These are phyloP conservation scores for Pecten maximus DNA, from an alignment of 2,888 invertebrate species.

Conservation along the genomic window DNA sequence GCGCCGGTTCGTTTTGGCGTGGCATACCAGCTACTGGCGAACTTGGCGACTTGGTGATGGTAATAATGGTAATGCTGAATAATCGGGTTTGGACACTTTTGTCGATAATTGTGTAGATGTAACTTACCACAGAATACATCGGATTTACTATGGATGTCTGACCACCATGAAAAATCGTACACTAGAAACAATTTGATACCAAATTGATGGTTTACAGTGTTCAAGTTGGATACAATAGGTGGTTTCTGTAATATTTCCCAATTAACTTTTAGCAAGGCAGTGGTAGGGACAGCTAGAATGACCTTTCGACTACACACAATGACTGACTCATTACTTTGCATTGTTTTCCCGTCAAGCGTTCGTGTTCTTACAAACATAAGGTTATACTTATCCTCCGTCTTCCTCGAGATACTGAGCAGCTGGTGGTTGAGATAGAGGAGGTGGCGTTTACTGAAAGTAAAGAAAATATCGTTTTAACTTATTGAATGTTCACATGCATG, in stretches of 20 bases:
- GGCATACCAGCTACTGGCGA: too few species aligned
- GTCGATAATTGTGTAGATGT: neutral
- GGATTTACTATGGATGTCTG: neutral
- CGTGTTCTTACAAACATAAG: constrained; percentile 35
- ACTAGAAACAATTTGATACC: constrained; percentile 51
- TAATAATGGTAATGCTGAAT: too few species aligned
- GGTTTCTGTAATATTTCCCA: constrained; percentile 42
- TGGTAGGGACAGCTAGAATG: constrained; percentile 50
- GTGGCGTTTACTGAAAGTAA: neutral
- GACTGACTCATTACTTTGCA: neutral
- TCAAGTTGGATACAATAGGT: neutral
- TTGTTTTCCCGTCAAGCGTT: constrained; percentile 22
- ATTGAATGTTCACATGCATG: too few species aligned
- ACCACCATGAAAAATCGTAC: constrained; percentile 56
- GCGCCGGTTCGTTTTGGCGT: neutral
- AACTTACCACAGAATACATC: neutral
- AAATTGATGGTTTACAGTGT: constrained; percentile 33
- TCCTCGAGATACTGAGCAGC: constrained; percentile 34
- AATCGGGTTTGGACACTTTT: neutral
- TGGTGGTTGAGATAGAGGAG: constrained; percentile 12
- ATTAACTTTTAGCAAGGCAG: constrained; percentile 46
- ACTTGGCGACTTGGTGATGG: too few species aligned
- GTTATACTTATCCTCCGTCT: neutral
- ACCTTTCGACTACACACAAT: constrained; percentile 50
- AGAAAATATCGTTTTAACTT: too few species aligned